These are phyloP conservation scores for Hylaea fasciaria DNA, from an alignment of 2,888 invertebrate species.

Conservation along the genomic window DNA sequence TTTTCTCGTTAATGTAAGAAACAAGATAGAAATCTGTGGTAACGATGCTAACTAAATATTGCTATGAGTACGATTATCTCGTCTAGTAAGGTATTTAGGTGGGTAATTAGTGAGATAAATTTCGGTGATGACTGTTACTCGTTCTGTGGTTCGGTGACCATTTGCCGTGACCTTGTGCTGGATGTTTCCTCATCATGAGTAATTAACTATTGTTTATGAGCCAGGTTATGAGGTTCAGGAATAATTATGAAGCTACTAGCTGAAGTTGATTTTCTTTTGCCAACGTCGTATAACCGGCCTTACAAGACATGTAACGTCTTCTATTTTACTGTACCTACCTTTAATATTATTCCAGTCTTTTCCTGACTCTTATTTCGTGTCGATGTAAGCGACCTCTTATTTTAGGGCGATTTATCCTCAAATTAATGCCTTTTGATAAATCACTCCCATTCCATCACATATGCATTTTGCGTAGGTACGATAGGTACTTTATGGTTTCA, in stretches of 20 bases:
- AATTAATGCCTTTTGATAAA: too few relatives aligned
- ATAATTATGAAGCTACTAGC: constrained; percentile 28
- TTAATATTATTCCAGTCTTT: too few relatives aligned
- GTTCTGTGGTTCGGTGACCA: constrained; percentile 35
- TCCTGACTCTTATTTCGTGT: too few relatives aligned
- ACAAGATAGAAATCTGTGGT: constrained; percentile 44
- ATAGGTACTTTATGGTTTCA: too few relatives aligned
- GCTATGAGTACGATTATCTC: constrained; percentile 40
- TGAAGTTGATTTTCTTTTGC: constrained; percentile 35
- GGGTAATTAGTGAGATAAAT: constrained; percentile 36
- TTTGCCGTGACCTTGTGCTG: constrained; percentile 49
- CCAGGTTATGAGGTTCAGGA: constrained; percentile 32
- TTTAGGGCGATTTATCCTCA: too few relatives aligned
- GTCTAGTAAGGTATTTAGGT: constrained; percentile 32
- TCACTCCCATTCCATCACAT: too few relatives aligned
- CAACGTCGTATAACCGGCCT: not conserved
- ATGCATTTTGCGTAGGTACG: too few relatives aligned
- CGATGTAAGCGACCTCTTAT: too few relatives aligned
- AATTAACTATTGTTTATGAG: constrained; percentile 46
- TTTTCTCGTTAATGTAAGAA: constrained; percentile 42
- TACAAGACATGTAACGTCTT: too few relatives aligned
- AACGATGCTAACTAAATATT: constrained; percentile 35
- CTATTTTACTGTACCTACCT: too few relatives aligned
- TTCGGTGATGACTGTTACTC: constrained; percentile 17
- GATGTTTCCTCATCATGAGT: constrained; percentile 49